Percentiles rank a stretch among this genome's conserved stretches.
phyloP scores from a whole-genome alignment of 2,113 vertebrate species.

The Psammodynastes pulverulentus region DNA sequence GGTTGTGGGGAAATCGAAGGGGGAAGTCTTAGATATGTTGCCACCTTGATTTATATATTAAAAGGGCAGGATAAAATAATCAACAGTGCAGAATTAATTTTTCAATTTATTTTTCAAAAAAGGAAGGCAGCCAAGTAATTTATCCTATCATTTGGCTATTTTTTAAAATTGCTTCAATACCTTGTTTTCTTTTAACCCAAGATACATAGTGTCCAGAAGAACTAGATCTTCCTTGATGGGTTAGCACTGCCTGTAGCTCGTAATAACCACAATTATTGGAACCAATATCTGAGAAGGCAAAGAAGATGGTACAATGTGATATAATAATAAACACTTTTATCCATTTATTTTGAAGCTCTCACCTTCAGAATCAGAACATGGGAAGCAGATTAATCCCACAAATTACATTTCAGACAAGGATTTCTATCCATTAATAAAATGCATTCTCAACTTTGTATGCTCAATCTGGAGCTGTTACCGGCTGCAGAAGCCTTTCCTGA shows the following conservation, averaged over 20 bases:
- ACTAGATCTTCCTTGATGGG: constrained; percentile 96
- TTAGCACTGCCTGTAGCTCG: constrained; percentile 95
- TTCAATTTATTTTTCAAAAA: background rate
- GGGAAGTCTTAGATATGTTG: background rate
- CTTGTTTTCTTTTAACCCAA: constrained; percentile 99
- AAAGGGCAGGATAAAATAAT: background rate
- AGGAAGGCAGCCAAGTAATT: background rate
- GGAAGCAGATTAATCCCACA: background rate
- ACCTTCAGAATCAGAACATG: background rate
- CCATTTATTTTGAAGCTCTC: background rate
- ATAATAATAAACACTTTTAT: background rate
- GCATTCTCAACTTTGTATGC: background rate
- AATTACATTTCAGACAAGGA: background rate
- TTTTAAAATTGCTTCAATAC: constrained; percentile 65
- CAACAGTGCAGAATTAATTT: background rate
- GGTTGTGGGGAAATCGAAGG: background rate
- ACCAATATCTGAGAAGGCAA: constrained; percentile 78
- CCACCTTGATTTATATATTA: background rate
- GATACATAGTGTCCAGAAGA: constrained; percentile 97
- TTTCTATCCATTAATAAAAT: background rate
- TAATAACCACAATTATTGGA: constrained; percentile 98
- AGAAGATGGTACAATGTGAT: background rate
- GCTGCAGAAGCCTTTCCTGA: too few relatives aligned
- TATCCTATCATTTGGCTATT: background rate
- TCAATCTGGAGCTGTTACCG: background rate